phyloP scores from a whole-genome alignment of 1,140 invertebrate genomes.

The Tenebrio molitor region DNA sequence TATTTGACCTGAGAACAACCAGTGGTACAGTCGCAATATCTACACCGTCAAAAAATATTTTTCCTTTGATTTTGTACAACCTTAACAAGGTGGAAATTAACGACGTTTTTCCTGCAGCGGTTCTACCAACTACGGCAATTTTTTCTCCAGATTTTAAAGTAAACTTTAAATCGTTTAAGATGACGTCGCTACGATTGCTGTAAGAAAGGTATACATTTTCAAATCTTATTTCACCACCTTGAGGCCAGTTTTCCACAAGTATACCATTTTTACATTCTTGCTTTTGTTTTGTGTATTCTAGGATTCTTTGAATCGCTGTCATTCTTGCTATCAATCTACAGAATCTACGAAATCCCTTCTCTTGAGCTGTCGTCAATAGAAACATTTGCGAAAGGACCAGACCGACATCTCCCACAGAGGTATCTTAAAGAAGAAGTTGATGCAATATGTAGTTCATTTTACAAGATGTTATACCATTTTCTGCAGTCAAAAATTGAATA shows the following conservation, averaged over 20 bases:
- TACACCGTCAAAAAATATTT: neutral
- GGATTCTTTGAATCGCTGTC: slow-evolving; percentile 82
- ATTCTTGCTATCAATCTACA: slow-evolving; percentile 77
- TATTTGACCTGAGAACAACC: neutral
- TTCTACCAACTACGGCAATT: neutral
- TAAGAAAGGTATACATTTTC: slow-evolving; percentile 68
- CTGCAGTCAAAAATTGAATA: slow-evolving; percentile 64
- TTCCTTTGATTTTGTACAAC: neutral
- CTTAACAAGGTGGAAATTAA: neutral
- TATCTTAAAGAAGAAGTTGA: slow-evolving; percentile 83
- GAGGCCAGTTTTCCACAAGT: slow-evolving; percentile 73
- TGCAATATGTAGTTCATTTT: slow-evolving; percentile 23
- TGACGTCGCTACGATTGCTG: neutral
- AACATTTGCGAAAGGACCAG: too few relatives aligned
- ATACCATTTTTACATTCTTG: slow-evolving; percentile 78
- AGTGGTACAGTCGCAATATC: neutral
- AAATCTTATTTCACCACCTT: slow-evolving; percentile 77
- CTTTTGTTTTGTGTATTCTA: slow-evolving; percentile 75
- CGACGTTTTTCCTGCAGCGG: neutral
- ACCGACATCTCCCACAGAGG: too few relatives aligned
- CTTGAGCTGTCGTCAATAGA: too few relatives aligned
- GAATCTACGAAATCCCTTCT: too few relatives aligned
- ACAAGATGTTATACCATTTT: slow-evolving; percentile 55
- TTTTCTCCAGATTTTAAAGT: neutral
- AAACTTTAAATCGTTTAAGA: neutral